Conservation (phyloP, 2,797 vertebrate species). For the Carduelis carduelis region DNA sequence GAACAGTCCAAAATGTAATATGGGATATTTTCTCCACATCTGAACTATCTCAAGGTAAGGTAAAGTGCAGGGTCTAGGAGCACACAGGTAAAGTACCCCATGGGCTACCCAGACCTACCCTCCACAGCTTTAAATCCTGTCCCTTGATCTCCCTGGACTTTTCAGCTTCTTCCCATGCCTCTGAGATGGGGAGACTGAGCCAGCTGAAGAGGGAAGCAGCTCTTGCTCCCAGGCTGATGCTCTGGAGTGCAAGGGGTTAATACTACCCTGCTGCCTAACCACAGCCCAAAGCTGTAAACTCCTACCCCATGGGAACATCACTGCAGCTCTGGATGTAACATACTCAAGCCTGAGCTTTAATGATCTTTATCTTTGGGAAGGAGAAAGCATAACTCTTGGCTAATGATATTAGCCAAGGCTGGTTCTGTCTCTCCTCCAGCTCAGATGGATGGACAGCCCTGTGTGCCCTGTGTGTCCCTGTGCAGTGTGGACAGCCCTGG, state of each 20-base stretch:
- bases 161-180: accelerated
- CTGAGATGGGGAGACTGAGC: no score
- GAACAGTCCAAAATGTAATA: background rate
- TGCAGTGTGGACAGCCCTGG: background rate
- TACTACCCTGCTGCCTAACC: background rate
- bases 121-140: background rate
- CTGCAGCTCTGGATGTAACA: background rate
- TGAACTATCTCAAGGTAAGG: background rate
- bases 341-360: background rate
- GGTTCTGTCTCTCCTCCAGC: background rate
- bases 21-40: accelerated
- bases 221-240: background rate
- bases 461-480: background rate
- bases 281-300: background rate
- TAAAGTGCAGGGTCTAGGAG: background rate
- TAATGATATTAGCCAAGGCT: background rate
- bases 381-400: background rate
- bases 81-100: accelerated
- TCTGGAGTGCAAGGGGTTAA: background rate
- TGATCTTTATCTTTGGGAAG: background rate
- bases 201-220: background rate
- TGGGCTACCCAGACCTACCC: background rate
- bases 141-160: background rate
- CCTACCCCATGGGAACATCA: background rate
- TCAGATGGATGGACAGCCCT: background rate